A percentile compares a stretch with the other conserved stretches of the same genome.
Conservation (phyloP, 2,888 invertebrate genomes). For the Frankliniella intonsa region DNA sequence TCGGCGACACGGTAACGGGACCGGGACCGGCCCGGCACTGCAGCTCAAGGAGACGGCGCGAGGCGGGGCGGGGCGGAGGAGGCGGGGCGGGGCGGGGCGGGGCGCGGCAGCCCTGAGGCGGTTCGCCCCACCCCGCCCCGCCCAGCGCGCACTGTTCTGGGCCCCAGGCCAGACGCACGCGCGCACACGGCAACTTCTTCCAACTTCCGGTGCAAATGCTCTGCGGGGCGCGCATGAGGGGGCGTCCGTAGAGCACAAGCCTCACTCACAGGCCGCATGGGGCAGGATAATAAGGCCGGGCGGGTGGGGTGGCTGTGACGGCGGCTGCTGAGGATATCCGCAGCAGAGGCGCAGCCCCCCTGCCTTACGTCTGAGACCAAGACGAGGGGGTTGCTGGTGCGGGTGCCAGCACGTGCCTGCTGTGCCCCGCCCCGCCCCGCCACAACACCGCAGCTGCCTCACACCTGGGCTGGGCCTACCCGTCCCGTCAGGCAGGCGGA, state of each 20-base stretch:
- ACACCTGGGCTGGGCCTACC: constrained; percentile 1
- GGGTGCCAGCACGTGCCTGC: background rate
- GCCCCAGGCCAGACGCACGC: background rate
- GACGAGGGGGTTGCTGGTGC: background rate
- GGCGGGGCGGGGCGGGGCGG: too few species aligned
- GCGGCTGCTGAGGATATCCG: background rate
- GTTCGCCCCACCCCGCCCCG: background rate
- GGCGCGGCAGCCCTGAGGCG: background rate
- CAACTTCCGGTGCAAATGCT: constrained; percentile 6
- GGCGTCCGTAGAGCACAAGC: background rate
- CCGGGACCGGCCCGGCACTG: background rate
- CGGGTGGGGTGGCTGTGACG: too few species aligned
- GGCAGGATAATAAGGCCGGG: background rate
- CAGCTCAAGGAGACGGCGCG: too few species aligned
- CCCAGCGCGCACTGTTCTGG: background rate
- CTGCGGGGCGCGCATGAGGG: too few species aligned
- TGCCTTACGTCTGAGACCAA: too few species aligned
- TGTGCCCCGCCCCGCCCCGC: background rate
- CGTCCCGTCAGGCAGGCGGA: too few species aligned
- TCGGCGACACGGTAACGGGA: background rate
- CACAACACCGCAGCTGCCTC: background rate
- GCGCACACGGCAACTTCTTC: background rate
- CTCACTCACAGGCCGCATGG: background rate
- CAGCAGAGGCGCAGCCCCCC: background rate
- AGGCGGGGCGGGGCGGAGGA: too few species aligned